phyloP scores from a whole-genome alignment of 53 echinoderm and acorn worm genomes.

The Paelopatides confundens region DNA sequence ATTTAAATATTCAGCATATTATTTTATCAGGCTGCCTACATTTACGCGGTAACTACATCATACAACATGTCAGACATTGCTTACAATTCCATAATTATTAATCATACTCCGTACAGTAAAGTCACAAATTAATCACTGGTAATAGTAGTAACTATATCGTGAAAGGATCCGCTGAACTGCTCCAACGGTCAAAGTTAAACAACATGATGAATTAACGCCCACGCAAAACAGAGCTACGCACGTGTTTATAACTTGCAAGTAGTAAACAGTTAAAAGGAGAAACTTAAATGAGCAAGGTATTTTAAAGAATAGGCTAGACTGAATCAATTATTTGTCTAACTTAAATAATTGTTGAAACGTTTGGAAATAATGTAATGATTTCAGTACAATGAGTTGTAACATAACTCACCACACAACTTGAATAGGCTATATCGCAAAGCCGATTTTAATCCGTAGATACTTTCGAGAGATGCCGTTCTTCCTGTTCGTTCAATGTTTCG shows the following conservation, averaged over 20 bases:
- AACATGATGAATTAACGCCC: conserved; percentile 45
- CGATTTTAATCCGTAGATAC: conserved; percentile 32
- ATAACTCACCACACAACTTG: conserved; percentile 24
- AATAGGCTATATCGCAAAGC: conserved; percentile 2
- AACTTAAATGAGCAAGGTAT: not conserved
- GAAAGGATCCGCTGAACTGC: not conserved
- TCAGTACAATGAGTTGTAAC: not conserved
- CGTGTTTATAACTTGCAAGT: too few species aligned
- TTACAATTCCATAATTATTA: too few species aligned
- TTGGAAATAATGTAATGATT: not conserved
- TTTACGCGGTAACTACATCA: too few species aligned
- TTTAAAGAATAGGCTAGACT: not conserved
- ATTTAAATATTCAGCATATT: too few species aligned
- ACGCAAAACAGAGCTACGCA: conserved; percentile 20
- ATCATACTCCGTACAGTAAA: too few species aligned
- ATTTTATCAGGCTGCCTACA: too few species aligned
- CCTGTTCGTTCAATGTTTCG: conserved; percentile 45
- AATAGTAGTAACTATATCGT: too few species aligned
- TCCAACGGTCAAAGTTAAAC: conserved; percentile 44
- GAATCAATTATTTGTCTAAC: not conserved
- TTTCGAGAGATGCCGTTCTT: conserved; percentile 5
- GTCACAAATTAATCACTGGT: too few species aligned
- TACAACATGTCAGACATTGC: too few species aligned
- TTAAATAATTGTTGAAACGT: not conserved
- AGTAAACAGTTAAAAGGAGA: not conserved